Conservation (phyloP, 2,113 vertebrate genomes). For the Mormyrus iriodes region DNA sequence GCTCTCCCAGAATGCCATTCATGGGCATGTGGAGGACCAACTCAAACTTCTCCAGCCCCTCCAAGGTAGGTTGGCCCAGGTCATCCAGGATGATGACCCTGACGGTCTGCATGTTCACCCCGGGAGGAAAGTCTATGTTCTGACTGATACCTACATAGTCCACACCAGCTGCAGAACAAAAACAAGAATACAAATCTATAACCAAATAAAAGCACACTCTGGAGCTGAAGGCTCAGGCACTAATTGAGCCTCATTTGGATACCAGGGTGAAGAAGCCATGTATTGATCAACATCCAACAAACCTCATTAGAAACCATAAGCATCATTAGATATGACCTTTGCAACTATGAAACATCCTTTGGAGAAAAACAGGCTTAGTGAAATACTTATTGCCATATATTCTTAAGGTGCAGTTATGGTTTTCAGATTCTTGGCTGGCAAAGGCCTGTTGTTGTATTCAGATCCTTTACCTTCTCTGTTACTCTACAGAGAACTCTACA, state of each 20-base stretch:
- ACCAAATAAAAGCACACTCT: not conserved
- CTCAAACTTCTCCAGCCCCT: slow-evolving; percentile 83
- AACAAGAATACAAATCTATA: not conserved
- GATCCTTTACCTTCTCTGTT: slow-evolving; percentile 35
- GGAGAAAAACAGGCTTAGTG: not conserved
- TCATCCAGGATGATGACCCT: slow-evolving; percentile 82
- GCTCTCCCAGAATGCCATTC: slow-evolving; percentile 79
- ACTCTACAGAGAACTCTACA: too few relatives aligned
- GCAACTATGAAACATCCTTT: not conserved
- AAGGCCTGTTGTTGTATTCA: slow-evolving; percentile 33
- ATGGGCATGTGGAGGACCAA: slow-evolving; percentile 83
- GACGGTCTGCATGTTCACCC: slow-evolving; percentile 79
- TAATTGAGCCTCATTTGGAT: not conserved
- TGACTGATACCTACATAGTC: slow-evolving; percentile 91
- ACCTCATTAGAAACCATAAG: not conserved
- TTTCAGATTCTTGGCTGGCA: slow-evolving; percentile 41
- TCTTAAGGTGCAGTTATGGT: slow-evolving; percentile 20
- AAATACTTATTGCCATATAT: slow-evolving; percentile 3
- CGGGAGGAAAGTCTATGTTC: slow-evolving; percentile 82
- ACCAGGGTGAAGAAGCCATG: not conserved
- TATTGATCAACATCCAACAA: not conserved
- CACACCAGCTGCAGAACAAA: slow-evolving; percentile 67
- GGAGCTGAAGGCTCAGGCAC: not conserved
- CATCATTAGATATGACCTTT: not conserved
- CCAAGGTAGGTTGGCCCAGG: slow-evolving; percentile 80